These are phyloP conservation scores for Hirudo medicinalis DNA, from an alignment of 1,140 invertebrate genomes.

Conservation along the genomic window DNA sequence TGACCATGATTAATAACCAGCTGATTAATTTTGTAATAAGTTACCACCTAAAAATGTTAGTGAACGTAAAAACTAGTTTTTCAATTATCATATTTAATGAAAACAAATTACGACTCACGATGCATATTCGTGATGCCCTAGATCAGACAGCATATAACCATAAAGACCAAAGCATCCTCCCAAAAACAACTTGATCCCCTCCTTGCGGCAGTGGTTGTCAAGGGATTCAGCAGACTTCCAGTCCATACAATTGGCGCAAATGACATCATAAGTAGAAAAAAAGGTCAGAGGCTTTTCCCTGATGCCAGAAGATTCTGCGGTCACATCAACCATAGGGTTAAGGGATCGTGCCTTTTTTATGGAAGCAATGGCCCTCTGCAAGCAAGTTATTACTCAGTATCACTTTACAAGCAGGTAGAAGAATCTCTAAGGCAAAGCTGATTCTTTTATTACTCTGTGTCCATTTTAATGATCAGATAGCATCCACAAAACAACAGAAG, in stretches of 20 bases:
- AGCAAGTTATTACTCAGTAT: no score
- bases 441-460: no score
- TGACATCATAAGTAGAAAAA: slow-evolving; percentile 67
- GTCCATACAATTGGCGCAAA: slow-evolving; percentile 63
- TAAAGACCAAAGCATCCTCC: slow-evolving; percentile 85
- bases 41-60: neutral
- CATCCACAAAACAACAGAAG: neutral
- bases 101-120: slow-evolving; percentile 51
- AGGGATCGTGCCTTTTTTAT: slow-evolving; percentile 59
- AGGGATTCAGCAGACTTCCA: slow-evolving; percentile 58
- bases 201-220: slow-evolving; percentile 62
- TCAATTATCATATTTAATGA: neutral
- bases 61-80: neutral
- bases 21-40: neutral
- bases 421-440: no score
- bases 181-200: slow-evolving; percentile 69
- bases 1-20: neutral
- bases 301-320: slow-evolving; percentile 51
- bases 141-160: slow-evolving; percentile 79
- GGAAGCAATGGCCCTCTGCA: slow-evolving; percentile 67
- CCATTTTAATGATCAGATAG: no score
- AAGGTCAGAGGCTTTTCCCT: slow-evolving; percentile 52
- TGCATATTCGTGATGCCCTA: slow-evolving; percentile 68
- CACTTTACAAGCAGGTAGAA: no score
- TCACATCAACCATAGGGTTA: slow-evolving; percentile 82